Evolutionary conservation across 2,797 vertebrate species (phyloP).

Genomic region (Poeciliopsis infans): DNA sequence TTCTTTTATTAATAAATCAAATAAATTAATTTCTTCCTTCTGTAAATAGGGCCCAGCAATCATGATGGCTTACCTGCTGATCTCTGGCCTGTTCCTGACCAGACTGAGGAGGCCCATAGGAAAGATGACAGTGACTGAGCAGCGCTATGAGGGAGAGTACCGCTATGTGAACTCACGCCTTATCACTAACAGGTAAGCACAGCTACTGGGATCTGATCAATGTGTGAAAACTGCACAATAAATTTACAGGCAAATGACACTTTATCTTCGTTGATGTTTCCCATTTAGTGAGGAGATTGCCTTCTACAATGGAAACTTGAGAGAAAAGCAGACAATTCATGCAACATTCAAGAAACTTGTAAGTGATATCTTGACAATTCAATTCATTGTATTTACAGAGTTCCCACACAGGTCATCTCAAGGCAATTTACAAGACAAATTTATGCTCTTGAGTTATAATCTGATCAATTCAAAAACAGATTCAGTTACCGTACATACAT

Average conservation of each 20-base stretch:
- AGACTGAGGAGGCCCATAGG: slow-evolving; percentile 94
- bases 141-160: slow-evolving; percentile 97
- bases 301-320: slow-evolving; percentile 95
- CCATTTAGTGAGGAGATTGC: slow-evolving; percentile 94
- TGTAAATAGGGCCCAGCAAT: slow-evolving; percentile 86
- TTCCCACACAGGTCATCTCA: not conserved
- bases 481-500: not conserved
- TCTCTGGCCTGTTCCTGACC: slow-evolving; percentile 95
- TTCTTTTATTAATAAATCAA: too few species aligned
- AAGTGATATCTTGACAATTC: slow-evolving; percentile 45
- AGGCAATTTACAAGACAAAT: not conserved
- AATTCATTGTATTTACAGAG: not conserved
- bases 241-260: not conserved
- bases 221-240: not conserved
- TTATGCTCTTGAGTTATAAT: not conserved
- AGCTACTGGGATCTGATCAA: not conserved
- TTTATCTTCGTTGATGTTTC: not conserved
- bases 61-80: slow-evolving; percentile 95
- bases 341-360: slow-evolving; percentile 93
- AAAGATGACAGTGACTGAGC: slow-evolving; percentile 94
- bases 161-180: slow-evolving; percentile 96
- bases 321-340: slow-evolving; percentile 95
- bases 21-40: not conserved
- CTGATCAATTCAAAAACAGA: not conserved
- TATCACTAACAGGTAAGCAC: slow-evolving; percentile 93